A percentile compares a stretch with the other conserved stretches of the same genome.
These are phyloP conservation scores for Anastrepha ludens DNA, from an alignment of 1,140 invertebrate species.

Conservation along the genomic window DNA sequence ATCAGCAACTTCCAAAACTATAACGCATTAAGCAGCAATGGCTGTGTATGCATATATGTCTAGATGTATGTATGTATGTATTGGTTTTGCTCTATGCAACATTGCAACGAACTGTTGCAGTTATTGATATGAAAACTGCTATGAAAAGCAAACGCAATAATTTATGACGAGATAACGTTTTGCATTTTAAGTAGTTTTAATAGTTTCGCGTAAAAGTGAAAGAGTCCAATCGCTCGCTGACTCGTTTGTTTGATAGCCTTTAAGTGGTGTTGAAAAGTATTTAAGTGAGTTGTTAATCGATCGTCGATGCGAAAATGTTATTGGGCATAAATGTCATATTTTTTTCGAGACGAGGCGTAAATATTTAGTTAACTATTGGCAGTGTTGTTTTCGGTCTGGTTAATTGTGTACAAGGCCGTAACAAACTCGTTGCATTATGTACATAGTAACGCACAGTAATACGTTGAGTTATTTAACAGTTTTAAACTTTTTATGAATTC, in stretches of 20 bases:
- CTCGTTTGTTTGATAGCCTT: slow-evolving; percentile 45
- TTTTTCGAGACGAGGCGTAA: background rate
- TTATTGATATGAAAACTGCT: slow-evolving; percentile 50
- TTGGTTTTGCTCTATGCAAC: slow-evolving; percentile 5
- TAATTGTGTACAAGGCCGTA: background rate
- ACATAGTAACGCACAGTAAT: too few species aligned
- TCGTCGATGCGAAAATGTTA: slow-evolving; percentile 30
- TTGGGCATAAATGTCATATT: slow-evolving; percentile 17
- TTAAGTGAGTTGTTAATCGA: slow-evolving; percentile 53
- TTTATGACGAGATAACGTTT: slow-evolving; percentile 50
- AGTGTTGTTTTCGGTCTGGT: background rate
- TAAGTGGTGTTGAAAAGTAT: slow-evolving; percentile 47
- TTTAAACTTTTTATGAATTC: too few species aligned
- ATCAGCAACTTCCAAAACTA: slow-evolving; percentile 26
- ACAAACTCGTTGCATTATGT: background rate
- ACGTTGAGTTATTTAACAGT: too few species aligned
- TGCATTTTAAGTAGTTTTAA: slow-evolving; percentile 52
- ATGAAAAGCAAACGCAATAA: slow-evolving; percentile 42
- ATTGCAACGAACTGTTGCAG: slow-evolving; percentile 32
- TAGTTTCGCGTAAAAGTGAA: slow-evolving; percentile 45
- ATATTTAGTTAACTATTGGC: background rate
- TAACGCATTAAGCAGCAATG: slow-evolving; percentile 40
- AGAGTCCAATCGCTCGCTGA: slow-evolving; percentile 18
- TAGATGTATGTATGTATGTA: background rate
- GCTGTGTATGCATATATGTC: background rate